Evolutionary conservation across 2,797 vertebrate genomes (phyloP).

Genomic region (Sebastes iracundus): DNA sequence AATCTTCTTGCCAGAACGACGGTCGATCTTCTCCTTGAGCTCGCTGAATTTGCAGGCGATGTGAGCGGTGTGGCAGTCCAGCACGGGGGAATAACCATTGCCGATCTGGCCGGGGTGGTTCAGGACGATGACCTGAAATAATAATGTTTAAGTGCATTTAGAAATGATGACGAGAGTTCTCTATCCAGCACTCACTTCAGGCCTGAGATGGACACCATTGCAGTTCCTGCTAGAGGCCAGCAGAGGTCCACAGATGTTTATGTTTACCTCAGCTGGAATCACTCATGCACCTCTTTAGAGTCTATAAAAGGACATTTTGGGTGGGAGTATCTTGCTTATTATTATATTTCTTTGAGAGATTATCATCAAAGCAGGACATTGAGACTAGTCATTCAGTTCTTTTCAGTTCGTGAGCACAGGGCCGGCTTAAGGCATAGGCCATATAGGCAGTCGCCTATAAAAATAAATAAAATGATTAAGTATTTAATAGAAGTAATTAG

Average conservation of each 20-base stretch:
- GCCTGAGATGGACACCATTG: not conserved
- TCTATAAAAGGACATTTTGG: not conserved
- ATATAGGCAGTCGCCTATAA: no score
- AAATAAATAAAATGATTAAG: no score
- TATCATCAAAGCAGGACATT: not conserved
- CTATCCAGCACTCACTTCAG: not conserved
- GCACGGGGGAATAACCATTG: constrained; percentile 79
- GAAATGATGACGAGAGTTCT: not conserved
- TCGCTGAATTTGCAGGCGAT: constrained; percentile 85
- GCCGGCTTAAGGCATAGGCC: no score
- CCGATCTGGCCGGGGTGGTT: constrained; percentile 84
- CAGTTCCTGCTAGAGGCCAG: not conserved
- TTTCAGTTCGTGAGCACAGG: not conserved
- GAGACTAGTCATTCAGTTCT: not conserved
- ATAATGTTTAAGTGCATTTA: not conserved
- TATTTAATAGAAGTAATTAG: no score
- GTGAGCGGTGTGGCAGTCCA: constrained; percentile 85
- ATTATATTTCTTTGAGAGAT: not conserved
- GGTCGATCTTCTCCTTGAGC: constrained; percentile 86
- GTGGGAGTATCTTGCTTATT: not conserved
- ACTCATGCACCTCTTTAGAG: not conserved
- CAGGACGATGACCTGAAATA: constrained; percentile 81
- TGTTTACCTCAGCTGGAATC: not conserved
- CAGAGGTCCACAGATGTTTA: not conserved
- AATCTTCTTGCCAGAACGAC: constrained; percentile 84